A percentile compares a stretch with the other conserved stretches of the same genome.
phyloP scores from a whole-genome alignment of 1,140 invertebrate species.

The Coenobita brevimanus region DNA sequence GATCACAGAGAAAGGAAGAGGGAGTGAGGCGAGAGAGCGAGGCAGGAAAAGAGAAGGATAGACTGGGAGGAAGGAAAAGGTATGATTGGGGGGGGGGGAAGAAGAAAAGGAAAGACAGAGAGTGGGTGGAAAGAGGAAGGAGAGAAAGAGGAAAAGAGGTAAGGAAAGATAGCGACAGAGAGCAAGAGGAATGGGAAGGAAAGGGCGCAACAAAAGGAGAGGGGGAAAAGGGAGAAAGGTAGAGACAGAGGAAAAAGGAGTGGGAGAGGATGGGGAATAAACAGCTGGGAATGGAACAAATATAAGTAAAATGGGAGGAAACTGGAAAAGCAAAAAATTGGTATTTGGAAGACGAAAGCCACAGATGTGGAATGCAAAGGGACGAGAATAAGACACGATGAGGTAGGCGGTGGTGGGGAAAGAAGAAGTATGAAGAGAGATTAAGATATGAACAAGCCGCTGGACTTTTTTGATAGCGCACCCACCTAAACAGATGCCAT shows the following conservation, averaged over 20 bases:
- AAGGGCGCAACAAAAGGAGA: background rate
- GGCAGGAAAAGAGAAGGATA: background rate
- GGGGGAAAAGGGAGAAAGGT: background rate
- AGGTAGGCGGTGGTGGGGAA: too few relatives aligned
- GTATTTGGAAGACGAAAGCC: too few relatives aligned
- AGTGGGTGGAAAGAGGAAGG: background rate
- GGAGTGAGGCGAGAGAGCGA: background rate
- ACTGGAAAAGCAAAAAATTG: background rate
- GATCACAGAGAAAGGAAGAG: too few relatives aligned
- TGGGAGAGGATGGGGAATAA: background rate
- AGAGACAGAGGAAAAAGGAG: background rate
- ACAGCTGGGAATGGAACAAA: background rate
- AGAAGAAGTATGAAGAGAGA: too few relatives aligned
- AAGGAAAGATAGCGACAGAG: background rate
- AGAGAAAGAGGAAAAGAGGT: constrained; percentile 12
- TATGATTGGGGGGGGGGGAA: background rate
- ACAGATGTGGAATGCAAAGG: too few relatives aligned
- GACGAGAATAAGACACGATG: too few relatives aligned
- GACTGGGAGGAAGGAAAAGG: background rate
- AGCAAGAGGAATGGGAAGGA: background rate
- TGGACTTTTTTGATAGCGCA: too few relatives aligned
- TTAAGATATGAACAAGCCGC: too few relatives aligned
- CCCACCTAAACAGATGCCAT: too few relatives aligned
- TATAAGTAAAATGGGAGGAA: background rate
- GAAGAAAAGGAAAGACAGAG: background rate